Conservation (phyloP, 2,113 vertebrate genomes). For the Serilophus lunatus region DNA sequence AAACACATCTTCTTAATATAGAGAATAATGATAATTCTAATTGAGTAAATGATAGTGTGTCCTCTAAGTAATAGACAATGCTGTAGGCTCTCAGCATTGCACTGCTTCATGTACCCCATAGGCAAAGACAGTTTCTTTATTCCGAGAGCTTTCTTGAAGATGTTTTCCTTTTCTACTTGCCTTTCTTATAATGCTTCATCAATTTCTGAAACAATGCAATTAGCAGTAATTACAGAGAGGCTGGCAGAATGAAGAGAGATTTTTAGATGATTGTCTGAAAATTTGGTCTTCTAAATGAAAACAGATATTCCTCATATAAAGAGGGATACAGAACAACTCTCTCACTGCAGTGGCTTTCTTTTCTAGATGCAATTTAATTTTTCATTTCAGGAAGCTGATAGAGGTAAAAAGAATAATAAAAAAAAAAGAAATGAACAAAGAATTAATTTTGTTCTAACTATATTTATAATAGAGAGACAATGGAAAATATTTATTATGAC, state of each 20-base stretch:
- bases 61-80: neutral
- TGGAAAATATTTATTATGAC: neutral
- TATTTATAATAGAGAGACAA: neutral
- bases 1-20: neutral
- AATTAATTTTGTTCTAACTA: neutral
- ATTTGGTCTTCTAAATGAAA: neutral
- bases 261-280: neutral
- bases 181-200: neutral
- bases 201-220: slow-evolving; percentile 21
- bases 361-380: neutral
- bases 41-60: neutral
- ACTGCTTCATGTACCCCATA: neutral
- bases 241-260: neutral
- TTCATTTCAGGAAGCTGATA: neutral
- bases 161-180: neutral
- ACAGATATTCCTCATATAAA: neutral
- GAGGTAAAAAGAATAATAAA: neutral
- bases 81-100: neutral
- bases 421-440: neutral
- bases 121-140: neutral
- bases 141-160: neutral
- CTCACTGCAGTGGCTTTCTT: neutral
- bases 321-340: neutral
- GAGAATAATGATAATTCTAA: neutral
- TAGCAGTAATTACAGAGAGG: slow-evolving; percentile 13